A percentile compares a stretch with the other conserved stretches of the same genome.
phyloP scores from a whole-genome alignment of 1,140 invertebrate species.

The Bombus picipes region DNA sequence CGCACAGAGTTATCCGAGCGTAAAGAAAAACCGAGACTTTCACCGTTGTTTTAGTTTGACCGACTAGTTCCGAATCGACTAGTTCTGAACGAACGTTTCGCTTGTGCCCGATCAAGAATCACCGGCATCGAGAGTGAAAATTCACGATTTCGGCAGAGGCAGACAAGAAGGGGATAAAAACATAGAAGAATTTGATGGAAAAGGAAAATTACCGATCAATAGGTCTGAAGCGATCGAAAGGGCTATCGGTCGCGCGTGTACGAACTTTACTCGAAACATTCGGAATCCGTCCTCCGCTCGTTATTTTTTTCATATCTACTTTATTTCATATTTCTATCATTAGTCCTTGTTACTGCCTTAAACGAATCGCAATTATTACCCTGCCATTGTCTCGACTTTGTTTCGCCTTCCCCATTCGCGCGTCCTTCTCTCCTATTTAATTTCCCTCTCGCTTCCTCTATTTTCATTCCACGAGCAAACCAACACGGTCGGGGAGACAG shows the following conservation, averaged over 20 bases:
- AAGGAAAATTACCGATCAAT: background rate
- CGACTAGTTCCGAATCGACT: no score
- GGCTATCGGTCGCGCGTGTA: constrained; percentile 16
- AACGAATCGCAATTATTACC: background rate
- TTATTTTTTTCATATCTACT: background rate
- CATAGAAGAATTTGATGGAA: background rate
- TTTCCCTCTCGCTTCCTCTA: no score
- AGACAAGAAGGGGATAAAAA: no score
- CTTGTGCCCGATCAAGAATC: background rate
- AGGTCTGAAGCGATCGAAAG: constrained; percentile 3
- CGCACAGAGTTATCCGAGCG: no score
- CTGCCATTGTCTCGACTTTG: background rate
- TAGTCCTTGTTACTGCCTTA: background rate
- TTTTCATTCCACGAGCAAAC: background rate
- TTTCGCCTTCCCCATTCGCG: background rate
- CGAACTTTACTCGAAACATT: background rate
- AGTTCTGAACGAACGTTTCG: background rate
- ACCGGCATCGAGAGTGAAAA: no score
- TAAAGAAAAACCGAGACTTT: background rate
- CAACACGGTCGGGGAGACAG: background rate
- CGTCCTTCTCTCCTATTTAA: no score
- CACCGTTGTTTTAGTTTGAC: background rate
- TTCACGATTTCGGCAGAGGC: background rate
- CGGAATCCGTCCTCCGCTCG: background rate
- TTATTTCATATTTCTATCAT: background rate